phyloP scores from a whole-genome alignment of 2,888 invertebrate species.

The Clostera curtula region DNA sequence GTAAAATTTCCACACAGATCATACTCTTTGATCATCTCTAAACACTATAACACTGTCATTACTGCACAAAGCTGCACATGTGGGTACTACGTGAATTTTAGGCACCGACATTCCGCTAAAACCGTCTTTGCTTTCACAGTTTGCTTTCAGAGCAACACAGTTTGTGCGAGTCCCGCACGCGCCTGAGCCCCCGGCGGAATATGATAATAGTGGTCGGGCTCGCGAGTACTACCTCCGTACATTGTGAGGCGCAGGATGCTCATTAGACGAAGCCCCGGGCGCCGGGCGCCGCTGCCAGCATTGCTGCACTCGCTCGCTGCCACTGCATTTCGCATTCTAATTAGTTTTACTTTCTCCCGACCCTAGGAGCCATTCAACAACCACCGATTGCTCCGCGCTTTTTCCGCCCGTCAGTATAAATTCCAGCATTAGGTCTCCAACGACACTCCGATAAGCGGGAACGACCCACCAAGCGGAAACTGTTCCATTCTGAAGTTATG shows the following conservation, averaged over 20 bases:
- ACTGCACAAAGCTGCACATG: no score
- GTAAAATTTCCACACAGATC: no score
- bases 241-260: conserved; percentile 71
- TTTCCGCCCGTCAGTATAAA: conserved; percentile 21
- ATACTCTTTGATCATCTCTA: no score
- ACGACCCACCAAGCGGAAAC: conserved; percentile 24
- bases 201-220: conserved; percentile 66
- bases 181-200: conserved; percentile 52
- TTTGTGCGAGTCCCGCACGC: conserved; percentile 48
- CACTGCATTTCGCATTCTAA: conserved; percentile 36
- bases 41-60: no score
- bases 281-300: conserved; percentile 25
- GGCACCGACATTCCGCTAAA: no score
- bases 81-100: no score
- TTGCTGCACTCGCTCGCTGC: conserved; percentile 18
- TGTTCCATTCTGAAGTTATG: conserved; percentile 24
- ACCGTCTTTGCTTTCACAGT: no score
- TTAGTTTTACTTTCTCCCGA: conserved; percentile 35
- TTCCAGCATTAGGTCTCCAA: conserved; percentile 13
- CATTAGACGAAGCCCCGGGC: conserved; percentile 69
- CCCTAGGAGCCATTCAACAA: conserved; percentile 19
- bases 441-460: conserved; percentile 21
- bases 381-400: conserved; percentile 14
- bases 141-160: conserved; percentile 49
- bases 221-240: conserved; percentile 65